Base-by-base conservation (phyloP, 1,140 invertebrate species). In the Asobara japonica region DNA sequence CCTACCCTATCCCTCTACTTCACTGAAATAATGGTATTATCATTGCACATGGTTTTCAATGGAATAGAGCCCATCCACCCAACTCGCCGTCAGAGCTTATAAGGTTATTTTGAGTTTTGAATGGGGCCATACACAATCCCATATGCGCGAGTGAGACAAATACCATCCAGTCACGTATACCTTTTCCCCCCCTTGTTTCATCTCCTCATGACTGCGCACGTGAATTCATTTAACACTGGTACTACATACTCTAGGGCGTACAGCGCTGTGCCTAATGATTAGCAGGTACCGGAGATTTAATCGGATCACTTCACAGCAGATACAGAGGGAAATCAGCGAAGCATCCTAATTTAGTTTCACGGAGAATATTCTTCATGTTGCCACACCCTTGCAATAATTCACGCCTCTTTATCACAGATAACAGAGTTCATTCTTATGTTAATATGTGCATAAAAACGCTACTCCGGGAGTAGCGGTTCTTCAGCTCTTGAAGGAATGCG, bases 21-120 rank as follows among this genome's bases (percentile, higher is more conserved):
- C 30, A 51, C 67, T 30, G n/a, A 70, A 65, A 74, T 74, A 74
- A 74, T 74, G 61, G 38, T 45, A 69, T 74, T 74, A 74, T 74
- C 67, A 29, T 60, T 48, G 62, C 62, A 74, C 72, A 69, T 66
- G 72, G 41, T 74, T 51, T 36, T 45, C 61, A 60, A 56, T 66
- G 27, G 45, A 69, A 64, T 69, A 61, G 33, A 56, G 18, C 2
- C 31, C 31, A 36, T 36, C 31, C 31, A 36, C 20, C 22, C 51
- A 56, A 56, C 20, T 7, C 51, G 18, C 7, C 51, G 22, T 30
- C 25, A 16, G 48, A 36, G 70, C 45, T 60, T 18, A 66, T 66
- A 66, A 72, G 61, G 61, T 71, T 71, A 71, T 71, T 65, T 65
- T 38, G 56, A 38, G 25, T 56, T 56, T 56, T 56, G 20, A 18